Percentiles rank a stretch among this genome's conserved stretches.
phyloP scores from a whole-genome alignment of 1,140 invertebrate species.

The Microplitis demolitor region DNA sequence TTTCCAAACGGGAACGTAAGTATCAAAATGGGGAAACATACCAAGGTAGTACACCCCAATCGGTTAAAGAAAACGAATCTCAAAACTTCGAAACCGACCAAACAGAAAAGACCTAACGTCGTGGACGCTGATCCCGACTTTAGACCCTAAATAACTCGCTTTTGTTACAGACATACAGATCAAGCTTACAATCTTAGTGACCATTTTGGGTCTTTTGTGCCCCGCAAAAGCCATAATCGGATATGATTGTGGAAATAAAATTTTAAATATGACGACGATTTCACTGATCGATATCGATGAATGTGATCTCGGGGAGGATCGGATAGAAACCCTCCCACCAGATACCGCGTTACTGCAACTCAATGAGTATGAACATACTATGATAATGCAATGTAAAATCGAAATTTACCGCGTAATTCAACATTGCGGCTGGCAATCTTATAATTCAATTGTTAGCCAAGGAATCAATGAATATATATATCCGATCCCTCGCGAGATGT shows the following conservation, averaged over 20 bases:
- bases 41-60: neutral
- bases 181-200: neutral
- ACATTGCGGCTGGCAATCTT: neutral
- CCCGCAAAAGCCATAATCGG: neutral
- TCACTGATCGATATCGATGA: neutral
- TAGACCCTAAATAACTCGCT: neutral
- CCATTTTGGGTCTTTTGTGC: neutral
- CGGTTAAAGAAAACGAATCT: neutral
- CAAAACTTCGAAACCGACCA: neutral
- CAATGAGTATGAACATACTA: neutral
- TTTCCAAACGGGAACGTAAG: neutral
- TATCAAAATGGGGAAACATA: neutral
- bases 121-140: neutral
- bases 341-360: neutral
- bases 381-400: neutral
- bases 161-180: neutral
- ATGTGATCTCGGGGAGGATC: neutral
- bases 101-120: neutral
- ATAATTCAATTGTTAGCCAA: neutral
- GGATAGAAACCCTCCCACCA: neutral
- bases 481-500: neutral
- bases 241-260: conserved; percentile 2
- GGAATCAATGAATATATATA: neutral
- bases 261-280: neutral
- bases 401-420: neutral